These are phyloP conservation scores for Xiphorhynchus elegans DNA, from an alignment of 2,113 vertebrate species.

Conservation along the genomic window DNA sequence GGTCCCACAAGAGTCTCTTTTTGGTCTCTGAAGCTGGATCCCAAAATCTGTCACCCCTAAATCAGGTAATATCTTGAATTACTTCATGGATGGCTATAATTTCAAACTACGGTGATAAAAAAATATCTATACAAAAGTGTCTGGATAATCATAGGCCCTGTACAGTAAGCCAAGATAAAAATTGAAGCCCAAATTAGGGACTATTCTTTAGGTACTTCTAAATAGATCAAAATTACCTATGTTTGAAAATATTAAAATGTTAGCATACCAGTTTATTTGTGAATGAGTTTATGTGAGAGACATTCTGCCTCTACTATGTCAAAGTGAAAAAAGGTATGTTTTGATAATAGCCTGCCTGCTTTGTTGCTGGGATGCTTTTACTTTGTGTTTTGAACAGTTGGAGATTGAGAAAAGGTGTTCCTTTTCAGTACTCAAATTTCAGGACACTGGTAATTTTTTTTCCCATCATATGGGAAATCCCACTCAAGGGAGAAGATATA, in stretches of 20 bases:
- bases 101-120: background rate
- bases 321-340: background rate
- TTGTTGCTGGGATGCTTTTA: background rate
- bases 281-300: background rate
- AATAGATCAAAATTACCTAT: background rate
- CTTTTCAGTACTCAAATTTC: conserved; percentile 18
- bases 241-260: background rate
- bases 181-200: fast-evolving
- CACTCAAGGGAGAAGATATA: conserved; percentile 16
- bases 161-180: background rate
- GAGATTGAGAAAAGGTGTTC: conserved; percentile 27
- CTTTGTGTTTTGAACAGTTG: background rate
- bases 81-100: background rate
- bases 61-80: background rate
- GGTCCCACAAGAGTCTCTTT: background rate
- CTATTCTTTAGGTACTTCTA: background rate
- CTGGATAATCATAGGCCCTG: background rate
- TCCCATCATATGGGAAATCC: conserved; percentile 16
- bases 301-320: background rate
- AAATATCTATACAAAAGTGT: background rate
- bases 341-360: background rate
- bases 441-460: background rate
- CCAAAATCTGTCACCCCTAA: background rate
- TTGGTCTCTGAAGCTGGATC: fast-evolving
- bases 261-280: fast-evolving